Percentiles rank a stretch among this genome's conserved stretches.
Conservation (phyloP, 2,888 invertebrate genomes). For the Synergus laeviventris region DNA sequence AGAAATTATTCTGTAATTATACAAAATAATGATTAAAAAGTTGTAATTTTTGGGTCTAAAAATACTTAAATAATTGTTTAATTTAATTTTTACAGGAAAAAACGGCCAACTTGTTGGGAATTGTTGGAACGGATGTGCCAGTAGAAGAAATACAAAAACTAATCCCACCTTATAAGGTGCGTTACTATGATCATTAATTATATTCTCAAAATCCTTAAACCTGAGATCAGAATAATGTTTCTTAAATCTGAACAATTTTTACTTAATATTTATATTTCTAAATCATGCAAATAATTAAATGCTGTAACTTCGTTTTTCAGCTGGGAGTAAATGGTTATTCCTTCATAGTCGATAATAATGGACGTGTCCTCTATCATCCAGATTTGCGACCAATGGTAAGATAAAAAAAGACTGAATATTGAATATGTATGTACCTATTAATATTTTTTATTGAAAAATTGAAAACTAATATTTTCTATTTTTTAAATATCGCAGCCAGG, state of each 20-base stretch:
- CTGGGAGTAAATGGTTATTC: slow-evolving; percentile 97
- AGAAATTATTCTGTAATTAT: slow-evolving; percentile 88
- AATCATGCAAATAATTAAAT: no score
- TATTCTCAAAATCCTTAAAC: not conserved
- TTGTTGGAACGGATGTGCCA: slow-evolving; percentile 98
- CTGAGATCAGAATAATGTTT: no score
- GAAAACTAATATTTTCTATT: slow-evolving; percentile 31
- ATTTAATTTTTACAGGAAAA: slow-evolving; percentile 80
- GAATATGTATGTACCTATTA: not conserved
- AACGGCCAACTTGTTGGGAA: slow-evolving; percentile 94
- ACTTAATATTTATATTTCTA: no score
- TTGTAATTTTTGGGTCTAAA: slow-evolving; percentile 74
- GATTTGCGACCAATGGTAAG: slow-evolving; percentile 93
- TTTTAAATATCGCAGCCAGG: slow-evolving; percentile 65
- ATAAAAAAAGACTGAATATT: slow-evolving; percentile 40
- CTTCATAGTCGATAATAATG: slow-evolving; percentile 98
- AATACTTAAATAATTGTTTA: slow-evolving; percentile 10
- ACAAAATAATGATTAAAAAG: not conserved
- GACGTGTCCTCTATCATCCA: slow-evolving; percentile 96
- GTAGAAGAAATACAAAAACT: slow-evolving; percentile 96
- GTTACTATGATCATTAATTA: slow-evolving; percentile 10
- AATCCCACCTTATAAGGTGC: slow-evolving; percentile 94
- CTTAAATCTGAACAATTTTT: no score
- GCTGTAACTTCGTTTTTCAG: slow-evolving; percentile 77
- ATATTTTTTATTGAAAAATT: slow-evolving; percentile 1